Conservation (phyloP, 2,888 invertebrate species). For the Pseudococcus jackbeardsleyi region DNA sequence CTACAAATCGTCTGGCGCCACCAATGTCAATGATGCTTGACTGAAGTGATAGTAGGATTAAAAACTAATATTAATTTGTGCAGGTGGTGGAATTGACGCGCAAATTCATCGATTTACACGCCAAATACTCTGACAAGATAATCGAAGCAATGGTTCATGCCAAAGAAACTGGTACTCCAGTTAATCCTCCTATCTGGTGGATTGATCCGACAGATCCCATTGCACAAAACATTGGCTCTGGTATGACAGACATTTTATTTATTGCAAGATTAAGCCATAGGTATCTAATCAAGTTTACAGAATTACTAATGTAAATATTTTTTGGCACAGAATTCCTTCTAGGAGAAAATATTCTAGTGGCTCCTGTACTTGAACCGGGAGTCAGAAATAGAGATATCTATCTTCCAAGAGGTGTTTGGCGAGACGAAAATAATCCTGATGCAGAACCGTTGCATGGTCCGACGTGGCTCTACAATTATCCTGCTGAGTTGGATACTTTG, state of each 20-base stretch:
- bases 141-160: conserved; percentile 76
- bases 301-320: not conserved
- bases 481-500: conserved; percentile 78
- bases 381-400: conserved; percentile 79
- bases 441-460: conserved; percentile 73
- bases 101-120: conserved; percentile 78
- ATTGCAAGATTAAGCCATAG: not conserved
- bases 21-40: no score
- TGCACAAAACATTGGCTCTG: conserved; percentile 72
- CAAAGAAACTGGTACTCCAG: conserved; percentile 77
- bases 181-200: conserved; percentile 91
- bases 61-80: conserved; percentile 67
- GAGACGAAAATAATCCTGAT: conserved; percentile 70
- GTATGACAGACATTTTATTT: conserved; percentile 67
- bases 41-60: no score
- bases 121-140: conserved; percentile 74
- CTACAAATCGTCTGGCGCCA: no score
- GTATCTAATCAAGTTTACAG: no score
- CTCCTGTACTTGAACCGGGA: conserved; percentile 80
- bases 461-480: conserved; percentile 75
- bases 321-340: conserved; percentile 79
- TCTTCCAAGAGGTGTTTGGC: conserved; percentile 82
- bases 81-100: conserved; percentile 77
- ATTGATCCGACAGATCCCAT: conserved; percentile 77
- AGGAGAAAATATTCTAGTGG: conserved; percentile 82